Conservation (phyloP, 2,113 vertebrate species). For the Sebastes schlegelii region DNA sequence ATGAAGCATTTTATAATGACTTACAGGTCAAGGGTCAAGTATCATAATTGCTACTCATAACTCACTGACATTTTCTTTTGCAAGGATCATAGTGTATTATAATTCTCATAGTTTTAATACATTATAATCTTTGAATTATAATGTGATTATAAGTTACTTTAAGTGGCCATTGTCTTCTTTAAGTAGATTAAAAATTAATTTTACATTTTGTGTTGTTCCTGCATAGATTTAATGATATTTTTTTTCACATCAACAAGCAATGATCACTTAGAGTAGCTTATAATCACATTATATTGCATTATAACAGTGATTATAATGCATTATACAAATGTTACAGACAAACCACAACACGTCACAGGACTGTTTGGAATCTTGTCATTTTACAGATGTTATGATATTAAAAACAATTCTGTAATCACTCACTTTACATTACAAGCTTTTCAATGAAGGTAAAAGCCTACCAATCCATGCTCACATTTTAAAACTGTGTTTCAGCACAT, state of each 20-base stretch:
- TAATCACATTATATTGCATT: neutral
- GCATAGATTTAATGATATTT: neutral
- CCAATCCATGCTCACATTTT: neutral
- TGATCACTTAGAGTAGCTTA: neutral
- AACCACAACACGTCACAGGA: neutral
- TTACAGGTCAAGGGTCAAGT: too few species aligned
- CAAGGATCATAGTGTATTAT: too few species aligned
- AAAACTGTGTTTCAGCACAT: constrained; percentile 7
- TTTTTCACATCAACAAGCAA: neutral
- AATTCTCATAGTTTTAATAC: too few species aligned
- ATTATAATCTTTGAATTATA: neutral
- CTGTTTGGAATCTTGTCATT: neutral
- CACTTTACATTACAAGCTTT: neutral
- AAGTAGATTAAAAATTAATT: neutral
- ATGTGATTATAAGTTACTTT: neutral
- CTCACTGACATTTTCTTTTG: too few species aligned
- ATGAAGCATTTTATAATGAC: too few species aligned
- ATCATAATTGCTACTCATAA: too few species aligned
- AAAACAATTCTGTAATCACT: neutral
- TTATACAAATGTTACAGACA: neutral
- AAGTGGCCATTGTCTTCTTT: neutral
- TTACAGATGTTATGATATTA: neutral
- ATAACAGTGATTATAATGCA: neutral
- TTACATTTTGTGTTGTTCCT: neutral
- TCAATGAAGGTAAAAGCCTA: neutral